A percentile compares a stretch with the other conserved stretches of the same genome.
Conservation (phyloP, 2,113 vertebrate genomes). For the Trematocara stigmaticum region DNA sequence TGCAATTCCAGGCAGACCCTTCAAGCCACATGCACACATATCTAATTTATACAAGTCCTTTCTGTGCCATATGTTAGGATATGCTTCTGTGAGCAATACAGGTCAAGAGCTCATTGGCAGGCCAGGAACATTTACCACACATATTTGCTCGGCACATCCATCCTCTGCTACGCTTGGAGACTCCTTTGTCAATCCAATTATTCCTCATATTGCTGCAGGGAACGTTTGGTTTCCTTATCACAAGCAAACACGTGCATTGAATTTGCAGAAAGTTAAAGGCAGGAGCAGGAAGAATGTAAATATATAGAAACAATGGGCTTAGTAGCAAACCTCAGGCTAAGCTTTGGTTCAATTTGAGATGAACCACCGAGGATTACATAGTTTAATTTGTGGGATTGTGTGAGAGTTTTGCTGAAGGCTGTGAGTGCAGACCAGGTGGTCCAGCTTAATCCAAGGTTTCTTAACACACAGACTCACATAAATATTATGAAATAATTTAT, state of each 20-base stretch:
- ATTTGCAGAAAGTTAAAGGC: neutral
- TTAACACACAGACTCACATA: neutral
- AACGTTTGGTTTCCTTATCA: constrained; percentile 47
- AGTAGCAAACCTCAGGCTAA: neutral
- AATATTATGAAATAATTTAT: neutral
- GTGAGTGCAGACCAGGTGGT: neutral
- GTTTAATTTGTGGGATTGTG: neutral
- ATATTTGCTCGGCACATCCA: neutral
- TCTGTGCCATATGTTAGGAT: neutral
- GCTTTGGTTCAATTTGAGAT: neutral
- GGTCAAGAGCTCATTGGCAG: constrained; percentile 39
- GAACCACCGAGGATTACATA: constrained; percentile 1
- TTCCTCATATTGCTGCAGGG: constrained; percentile 1
- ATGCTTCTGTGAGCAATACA: constrained; percentile 32
- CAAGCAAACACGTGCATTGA: constrained; percentile 15
- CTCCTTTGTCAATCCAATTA: constrained; percentile 38
- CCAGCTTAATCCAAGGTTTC: neutral
- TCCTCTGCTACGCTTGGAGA: neutral
- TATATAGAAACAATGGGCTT: constrained; percentile 10
- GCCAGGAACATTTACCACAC: neutral
- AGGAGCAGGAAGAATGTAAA: neutral
- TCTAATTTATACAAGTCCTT: constrained; percentile 4
- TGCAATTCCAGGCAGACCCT: neutral
- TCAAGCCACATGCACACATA: neutral
- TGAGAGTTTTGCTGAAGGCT: neutral